Conservation (phyloP, 2,888 invertebrate genomes). For the Noctua fimbriata region DNA sequence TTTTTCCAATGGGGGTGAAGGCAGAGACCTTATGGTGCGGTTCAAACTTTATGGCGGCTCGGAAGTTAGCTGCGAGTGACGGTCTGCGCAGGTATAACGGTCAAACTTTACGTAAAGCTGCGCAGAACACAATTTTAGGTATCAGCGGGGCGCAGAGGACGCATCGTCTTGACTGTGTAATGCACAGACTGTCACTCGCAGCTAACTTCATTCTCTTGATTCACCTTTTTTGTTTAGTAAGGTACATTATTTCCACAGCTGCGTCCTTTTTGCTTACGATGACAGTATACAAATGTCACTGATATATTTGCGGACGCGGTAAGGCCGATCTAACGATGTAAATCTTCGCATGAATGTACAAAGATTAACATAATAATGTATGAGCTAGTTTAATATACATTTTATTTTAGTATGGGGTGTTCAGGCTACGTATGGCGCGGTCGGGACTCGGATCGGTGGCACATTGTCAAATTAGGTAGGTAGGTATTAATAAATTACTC, state of each 20-base stretch:
- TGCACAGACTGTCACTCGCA: too few species aligned
- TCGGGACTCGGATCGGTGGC: constrained; percentile 24
- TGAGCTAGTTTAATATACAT: constrained; percentile 36
- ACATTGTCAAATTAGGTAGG: neutral
- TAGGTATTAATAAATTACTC: neutral
- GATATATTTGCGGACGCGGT: neutral
- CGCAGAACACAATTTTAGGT: too few species aligned
- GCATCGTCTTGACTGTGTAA: too few species aligned
- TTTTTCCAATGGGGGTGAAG: too few species aligned
- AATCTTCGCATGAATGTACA: constrained; percentile 28
- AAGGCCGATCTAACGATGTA: neutral
- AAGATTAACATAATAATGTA: constrained; percentile 30
- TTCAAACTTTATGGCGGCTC: too few species aligned
- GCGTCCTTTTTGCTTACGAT: neutral
- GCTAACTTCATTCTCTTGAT: too few species aligned
- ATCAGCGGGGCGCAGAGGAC: too few species aligned
- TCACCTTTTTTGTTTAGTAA: too few species aligned
- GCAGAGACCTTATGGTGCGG: too few species aligned
- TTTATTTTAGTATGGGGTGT: constrained; percentile 31
- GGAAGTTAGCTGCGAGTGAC: too few species aligned
- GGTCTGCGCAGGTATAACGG: too few species aligned
- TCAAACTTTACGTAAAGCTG: too few species aligned
- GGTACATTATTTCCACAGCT: neutral
- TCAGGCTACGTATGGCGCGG: constrained; percentile 9
- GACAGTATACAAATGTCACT: neutral